Evolutionary conservation across 2,888 invertebrate genomes (phyloP).

Genomic region (Conistra vaccinii): DNA sequence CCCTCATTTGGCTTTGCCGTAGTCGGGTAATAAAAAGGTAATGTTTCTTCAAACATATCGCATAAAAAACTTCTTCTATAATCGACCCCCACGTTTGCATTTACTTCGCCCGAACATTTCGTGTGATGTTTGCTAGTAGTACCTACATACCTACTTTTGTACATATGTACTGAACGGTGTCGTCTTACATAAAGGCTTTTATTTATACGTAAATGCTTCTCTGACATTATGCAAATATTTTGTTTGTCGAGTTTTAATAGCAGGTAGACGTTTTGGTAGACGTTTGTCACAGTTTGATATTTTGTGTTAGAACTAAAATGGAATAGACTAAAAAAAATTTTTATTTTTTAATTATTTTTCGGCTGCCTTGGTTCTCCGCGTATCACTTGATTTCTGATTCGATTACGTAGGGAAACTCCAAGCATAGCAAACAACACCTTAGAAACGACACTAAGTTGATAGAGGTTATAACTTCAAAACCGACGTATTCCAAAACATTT

Average conservation of each 20-base stretch:
- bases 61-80: not conserved
- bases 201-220: constrained; percentile 38
- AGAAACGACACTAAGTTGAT: not conserved
- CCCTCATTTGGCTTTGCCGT: too few relatives aligned
- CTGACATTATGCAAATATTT: constrained; percentile 52
- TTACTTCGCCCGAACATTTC: constrained; percentile 46
- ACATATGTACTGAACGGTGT: constrained; percentile 22
- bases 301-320: not conserved
- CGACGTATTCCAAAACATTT: constrained; percentile 42
- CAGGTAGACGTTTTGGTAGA: not conserved
- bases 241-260: constrained; percentile 15
- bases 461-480: constrained; percentile 6
- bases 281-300: not conserved
- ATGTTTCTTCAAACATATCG: not conserved
- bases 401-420: too few relatives aligned
- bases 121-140: constrained; percentile 27
- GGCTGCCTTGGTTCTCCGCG: too few relatives aligned
- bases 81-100: constrained; percentile 53
- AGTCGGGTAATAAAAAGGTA: not conserved
- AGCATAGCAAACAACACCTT: too few relatives aligned
- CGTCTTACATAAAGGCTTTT: constrained; percentile 52
- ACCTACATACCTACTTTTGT: not conserved
- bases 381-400: too few relatives aligned
- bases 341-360: too few relatives aligned
- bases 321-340: too few relatives aligned